Conservation (phyloP, 2,797 vertebrate species). For the Astyanax mexicanus region DNA sequence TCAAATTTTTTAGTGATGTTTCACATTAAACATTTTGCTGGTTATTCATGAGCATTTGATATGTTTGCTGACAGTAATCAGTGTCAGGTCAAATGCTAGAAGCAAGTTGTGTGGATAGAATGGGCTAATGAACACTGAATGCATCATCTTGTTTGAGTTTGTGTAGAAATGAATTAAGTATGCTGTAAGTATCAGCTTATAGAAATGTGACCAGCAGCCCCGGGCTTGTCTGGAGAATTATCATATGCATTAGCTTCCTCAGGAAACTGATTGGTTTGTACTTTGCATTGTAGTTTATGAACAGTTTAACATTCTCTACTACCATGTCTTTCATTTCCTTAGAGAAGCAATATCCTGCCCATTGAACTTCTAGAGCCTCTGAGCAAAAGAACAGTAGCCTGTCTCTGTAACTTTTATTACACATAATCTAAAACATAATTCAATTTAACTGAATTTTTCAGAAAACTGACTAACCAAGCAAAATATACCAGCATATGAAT, state of each 20-base stretch:
- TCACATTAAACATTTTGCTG: no score
- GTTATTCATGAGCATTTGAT: no score
- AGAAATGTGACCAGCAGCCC: neutral
- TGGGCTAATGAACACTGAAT: neutral
- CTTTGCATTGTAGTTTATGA: neutral
- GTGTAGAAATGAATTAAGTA: neutral
- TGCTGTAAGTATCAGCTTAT: neutral
- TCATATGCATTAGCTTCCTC: neutral
- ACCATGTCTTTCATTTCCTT: neutral
- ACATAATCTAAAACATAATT: neutral
- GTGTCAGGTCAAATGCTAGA: no score
- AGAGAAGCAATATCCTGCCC: conserved; percentile 11
- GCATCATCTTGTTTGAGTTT: neutral
- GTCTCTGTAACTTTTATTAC: neutral
- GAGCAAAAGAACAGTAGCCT: neutral
- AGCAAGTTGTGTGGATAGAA: neutral
- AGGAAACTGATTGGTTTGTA: neutral
- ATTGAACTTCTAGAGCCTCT: neutral
- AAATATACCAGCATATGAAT: neutral
- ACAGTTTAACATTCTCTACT: neutral
- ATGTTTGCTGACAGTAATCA: neutral
- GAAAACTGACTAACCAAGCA: neutral
- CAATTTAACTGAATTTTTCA: neutral
- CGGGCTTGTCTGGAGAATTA: neutral
- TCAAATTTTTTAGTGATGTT: no score